These are phyloP conservation scores for Aradophagus sp. DNA, from an alignment of 1,140 invertebrate species.

Conservation along the genomic window DNA sequence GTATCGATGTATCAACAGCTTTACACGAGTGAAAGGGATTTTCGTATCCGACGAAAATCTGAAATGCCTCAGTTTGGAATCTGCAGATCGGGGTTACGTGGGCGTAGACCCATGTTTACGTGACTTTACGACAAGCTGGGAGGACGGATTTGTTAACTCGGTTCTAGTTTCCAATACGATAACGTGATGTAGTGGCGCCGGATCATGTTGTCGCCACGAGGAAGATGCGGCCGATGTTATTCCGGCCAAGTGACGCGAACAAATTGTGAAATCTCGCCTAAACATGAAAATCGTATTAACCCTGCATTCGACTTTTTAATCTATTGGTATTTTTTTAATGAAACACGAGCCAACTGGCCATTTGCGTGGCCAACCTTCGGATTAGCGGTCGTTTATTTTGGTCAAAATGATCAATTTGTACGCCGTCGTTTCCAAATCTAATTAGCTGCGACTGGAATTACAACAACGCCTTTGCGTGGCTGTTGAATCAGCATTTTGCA, in stretches of 20 bases:
- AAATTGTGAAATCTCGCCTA: slow-evolving; percentile 46
- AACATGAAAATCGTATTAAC: slow-evolving; percentile 53
- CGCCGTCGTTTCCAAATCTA: slow-evolving; percentile 9
- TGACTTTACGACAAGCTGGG: slow-evolving; percentile 46
- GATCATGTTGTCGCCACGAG: slow-evolving; percentile 38
- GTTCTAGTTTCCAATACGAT: slow-evolving; percentile 53
- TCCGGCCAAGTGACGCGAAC: slow-evolving; percentile 43
- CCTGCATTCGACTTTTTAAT: slow-evolving; percentile 41
- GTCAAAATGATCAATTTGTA: slow-evolving; percentile 37
- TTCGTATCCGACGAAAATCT: slow-evolving; percentile 51
- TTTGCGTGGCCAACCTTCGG: slow-evolving; percentile 12
- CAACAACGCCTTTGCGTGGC: not conserved
- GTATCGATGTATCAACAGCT: slow-evolving; percentile 49
- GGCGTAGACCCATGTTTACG: slow-evolving; percentile 54
- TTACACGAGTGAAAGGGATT: slow-evolving; percentile 48
- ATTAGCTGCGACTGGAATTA: slow-evolving; percentile 20
- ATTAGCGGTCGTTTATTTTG: slow-evolving; percentile 36
- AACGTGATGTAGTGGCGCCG: slow-evolving; percentile 51
- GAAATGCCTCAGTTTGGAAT: slow-evolving; percentile 49
- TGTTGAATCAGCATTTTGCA: no score
- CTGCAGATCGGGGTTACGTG: slow-evolving; percentile 26
- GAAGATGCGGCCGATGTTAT: slow-evolving; percentile 44
- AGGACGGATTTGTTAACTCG: slow-evolving; percentile 53
- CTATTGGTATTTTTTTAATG: slow-evolving; percentile 27
- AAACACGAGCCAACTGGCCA: slow-evolving; percentile 24